Evolutionary conservation across 1,140 invertebrate species (phyloP).

Genomic region (Caerostris darwini): DNA sequence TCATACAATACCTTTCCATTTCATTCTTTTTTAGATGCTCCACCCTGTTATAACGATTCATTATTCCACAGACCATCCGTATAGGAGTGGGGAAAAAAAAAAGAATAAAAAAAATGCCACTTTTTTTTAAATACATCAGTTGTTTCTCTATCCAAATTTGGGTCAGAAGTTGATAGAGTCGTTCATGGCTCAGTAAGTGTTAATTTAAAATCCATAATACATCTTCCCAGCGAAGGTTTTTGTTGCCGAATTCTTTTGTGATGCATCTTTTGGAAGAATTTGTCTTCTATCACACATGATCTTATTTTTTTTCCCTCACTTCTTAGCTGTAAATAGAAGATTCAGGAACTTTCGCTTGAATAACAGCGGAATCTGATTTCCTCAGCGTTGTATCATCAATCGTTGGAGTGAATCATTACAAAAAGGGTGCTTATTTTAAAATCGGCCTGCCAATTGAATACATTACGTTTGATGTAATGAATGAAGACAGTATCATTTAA

Average conservation of each 20-base stretch:
- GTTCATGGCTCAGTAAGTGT: conserved; percentile 62
- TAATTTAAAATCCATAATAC: conserved; percentile 47
- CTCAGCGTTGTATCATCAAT: neutral
- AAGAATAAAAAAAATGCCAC: neutral
- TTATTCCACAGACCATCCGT: conserved; percentile 5
- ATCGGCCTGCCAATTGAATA: neutral
- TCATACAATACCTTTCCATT: conserved; percentile 64
- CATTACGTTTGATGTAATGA: neutral
- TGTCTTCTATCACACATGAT: neutral
- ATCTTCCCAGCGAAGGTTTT: neutral
- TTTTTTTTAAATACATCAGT: conserved; percentile 30
- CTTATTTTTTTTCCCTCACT: neutral
- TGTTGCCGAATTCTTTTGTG: neutral
- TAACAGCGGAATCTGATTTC: neutral
- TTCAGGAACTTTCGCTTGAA: neutral
- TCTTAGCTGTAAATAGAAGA: conserved; percentile 10
- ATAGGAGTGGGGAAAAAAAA: neutral
- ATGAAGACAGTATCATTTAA: neutral
- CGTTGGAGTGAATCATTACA: neutral
- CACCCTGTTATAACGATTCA: conserved; percentile 62
- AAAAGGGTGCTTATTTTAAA: neutral
- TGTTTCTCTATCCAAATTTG: conserved; percentile 13
- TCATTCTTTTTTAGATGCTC: conserved; percentile 44
- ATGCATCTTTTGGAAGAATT: neutral
- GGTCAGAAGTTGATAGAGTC: conserved; percentile 74